Conservation (phyloP, 64 coral and sea anemone genomes). For the Anthopleura sola region DNA sequence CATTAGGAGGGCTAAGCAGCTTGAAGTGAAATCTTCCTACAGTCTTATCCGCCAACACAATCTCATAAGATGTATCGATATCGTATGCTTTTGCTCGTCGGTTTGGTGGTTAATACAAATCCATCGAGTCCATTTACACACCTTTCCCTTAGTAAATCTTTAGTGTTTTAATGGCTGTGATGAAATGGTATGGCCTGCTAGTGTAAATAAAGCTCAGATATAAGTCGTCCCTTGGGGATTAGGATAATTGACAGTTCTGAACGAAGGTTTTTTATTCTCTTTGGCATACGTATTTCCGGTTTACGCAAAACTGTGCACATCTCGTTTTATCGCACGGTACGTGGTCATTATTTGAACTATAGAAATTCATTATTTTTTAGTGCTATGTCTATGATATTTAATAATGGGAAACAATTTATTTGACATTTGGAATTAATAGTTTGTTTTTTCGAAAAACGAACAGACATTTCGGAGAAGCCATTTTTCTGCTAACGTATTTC, state of each 20-base stretch:
- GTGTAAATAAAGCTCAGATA: not conserved
- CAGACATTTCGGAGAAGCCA: not conserved
- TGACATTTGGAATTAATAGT: not conserved
- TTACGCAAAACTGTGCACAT: constrained; percentile 1
- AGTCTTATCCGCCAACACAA: constrained; percentile 8
- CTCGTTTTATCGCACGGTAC: not conserved
- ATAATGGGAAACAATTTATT: not conserved
- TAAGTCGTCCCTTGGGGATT: constrained; percentile 17
- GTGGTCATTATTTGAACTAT: not conserved
- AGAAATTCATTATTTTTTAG: not conserved
- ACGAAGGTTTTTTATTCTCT: not conserved
- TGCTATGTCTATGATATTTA: not conserved
- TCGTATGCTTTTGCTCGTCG: not conserved
- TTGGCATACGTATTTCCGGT: constrained; percentile 11
- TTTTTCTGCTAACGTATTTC: not conserved
- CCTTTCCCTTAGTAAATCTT: not conserved
- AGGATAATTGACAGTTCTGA: constrained; percentile 7
- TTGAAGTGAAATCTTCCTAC: not conserved
- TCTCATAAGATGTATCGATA: not conserved
- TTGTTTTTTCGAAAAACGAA: not conserved
- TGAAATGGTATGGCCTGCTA: constrained; percentile 15
- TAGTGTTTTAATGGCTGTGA: not conserved
- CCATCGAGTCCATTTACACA: not conserved
- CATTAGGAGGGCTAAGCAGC: not conserved
- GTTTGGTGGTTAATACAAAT: not conserved